Evolutionary conservation across 2,113 vertebrate species (phyloP).

Genomic region (Prochilodus magdalenae): DNA sequence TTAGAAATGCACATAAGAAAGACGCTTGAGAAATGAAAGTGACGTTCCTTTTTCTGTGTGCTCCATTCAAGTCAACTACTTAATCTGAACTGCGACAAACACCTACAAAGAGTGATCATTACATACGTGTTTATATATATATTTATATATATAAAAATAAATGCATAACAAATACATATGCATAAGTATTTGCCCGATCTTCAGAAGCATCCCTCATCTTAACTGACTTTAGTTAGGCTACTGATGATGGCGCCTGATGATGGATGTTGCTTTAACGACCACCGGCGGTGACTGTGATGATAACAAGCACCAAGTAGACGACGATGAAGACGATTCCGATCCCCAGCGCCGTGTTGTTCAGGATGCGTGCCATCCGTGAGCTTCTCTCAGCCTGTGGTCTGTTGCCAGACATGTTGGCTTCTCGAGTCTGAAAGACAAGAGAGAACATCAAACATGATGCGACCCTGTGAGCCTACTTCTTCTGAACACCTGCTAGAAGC

Average conservation of each 20-base stretch:
- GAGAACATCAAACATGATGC: background rate
- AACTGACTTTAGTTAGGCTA: background rate
- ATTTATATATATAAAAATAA: background rate
- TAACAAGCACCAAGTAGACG: background rate
- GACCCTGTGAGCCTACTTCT: background rate
- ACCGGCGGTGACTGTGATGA: too few relatives aligned
- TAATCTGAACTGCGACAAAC: background rate
- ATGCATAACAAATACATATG: background rate
- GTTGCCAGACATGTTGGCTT: conserved; percentile 38
- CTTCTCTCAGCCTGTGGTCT: conserved; percentile 1
- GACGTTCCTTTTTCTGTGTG: background rate
- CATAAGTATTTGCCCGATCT: background rate
- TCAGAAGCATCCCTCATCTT: background rate
- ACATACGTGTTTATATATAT: background rate
- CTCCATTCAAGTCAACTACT: too few relatives aligned
- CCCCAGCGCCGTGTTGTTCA: conserved; percentile 36
- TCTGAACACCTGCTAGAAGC: background rate
- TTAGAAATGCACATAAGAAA: background rate
- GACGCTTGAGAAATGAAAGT: background rate
- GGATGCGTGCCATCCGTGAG: conserved; percentile 5
- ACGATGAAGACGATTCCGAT: background rate
- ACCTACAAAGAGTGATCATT: background rate
- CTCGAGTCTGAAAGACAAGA: conserved; percentile 35
- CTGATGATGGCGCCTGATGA: background rate
- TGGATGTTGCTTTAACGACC: background rate